Conservation (phyloP, 2,888 invertebrate species). For the Opisthograptis luteolata region DNA sequence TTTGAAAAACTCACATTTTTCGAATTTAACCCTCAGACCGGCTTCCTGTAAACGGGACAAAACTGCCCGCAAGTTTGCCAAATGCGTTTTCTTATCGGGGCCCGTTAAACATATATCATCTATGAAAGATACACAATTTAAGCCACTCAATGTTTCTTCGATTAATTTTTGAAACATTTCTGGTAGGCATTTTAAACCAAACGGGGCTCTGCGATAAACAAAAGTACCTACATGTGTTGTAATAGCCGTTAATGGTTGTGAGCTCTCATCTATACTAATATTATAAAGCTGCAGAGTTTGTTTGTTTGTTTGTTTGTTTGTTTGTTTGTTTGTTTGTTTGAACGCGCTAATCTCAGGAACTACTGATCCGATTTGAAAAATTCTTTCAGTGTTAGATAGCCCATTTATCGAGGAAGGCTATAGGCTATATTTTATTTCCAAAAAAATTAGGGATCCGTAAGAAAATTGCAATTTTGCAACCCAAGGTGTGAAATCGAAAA, state of each 20-base stretch:
- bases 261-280: constrained; percentile 5
- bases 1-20: neutral
- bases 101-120: neutral
- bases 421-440: too few relatives aligned
- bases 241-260: constrained; percentile 20
- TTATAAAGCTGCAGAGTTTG: too few relatives aligned
- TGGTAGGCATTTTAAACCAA: neutral
- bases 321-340: too few relatives aligned
- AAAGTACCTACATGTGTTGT: constrained; percentile 8
- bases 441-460: too few relatives aligned
- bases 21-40: neutral
- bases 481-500: too few relatives aligned
- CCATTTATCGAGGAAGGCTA: too few relatives aligned
- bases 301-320: too few relatives aligned
- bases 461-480: too few relatives aligned
- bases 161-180: neutral
- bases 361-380: too few relatives aligned
- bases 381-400: too few relatives aligned
- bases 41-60: neutral
- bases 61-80: neutral
- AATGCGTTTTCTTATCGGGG: neutral
- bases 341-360: too few relatives aligned
- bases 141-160: neutral
- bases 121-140: neutral
- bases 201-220: neutral